Percentiles rank a stretch among this genome's conserved stretches.
Evolutionary conservation across 2,113 vertebrate species (phyloP).

Genomic region (Mellivora capensis): DNA sequence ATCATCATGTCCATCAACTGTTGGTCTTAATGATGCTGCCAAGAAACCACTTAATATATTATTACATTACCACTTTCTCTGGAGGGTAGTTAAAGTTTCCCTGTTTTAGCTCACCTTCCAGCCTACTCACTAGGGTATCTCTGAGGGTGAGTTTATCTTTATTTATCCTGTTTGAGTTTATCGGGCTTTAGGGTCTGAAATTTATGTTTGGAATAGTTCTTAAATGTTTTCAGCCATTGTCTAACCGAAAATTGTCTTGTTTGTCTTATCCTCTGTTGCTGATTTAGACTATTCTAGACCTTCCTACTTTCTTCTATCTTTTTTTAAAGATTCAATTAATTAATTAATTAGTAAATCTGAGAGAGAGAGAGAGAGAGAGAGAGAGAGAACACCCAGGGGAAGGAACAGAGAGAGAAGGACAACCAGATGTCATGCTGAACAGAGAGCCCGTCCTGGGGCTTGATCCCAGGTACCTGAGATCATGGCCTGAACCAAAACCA

Average conservation of each 20-base stretch:
- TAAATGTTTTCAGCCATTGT: neutral
- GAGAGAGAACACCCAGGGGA: neutral
- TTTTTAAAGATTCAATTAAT: neutral
- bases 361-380: neutral
- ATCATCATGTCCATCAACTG: no score
- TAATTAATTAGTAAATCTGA: no score
- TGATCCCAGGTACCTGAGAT: neutral
- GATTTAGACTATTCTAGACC: neutral
- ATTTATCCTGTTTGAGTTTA: neutral
- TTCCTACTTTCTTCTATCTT: neutral
- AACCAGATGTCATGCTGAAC: neutral
- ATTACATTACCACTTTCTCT: accelerated
- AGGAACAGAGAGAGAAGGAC: neutral
- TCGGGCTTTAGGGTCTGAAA: neutral
- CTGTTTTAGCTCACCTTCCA: neutral
- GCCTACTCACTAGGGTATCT: neutral
- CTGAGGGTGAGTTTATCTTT: neutral
- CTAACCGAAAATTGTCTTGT: neutral
- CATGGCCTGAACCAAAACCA: neutral
- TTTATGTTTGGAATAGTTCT: neutral
- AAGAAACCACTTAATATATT: neutral
- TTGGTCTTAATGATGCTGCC: neutral
- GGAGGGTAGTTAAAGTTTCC: neutral
- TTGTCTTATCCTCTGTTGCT: neutral
- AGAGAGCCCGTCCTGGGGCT: neutral